Conservation (phyloP, 2,113 vertebrate species). For the Nycticorax nycticorax region DNA sequence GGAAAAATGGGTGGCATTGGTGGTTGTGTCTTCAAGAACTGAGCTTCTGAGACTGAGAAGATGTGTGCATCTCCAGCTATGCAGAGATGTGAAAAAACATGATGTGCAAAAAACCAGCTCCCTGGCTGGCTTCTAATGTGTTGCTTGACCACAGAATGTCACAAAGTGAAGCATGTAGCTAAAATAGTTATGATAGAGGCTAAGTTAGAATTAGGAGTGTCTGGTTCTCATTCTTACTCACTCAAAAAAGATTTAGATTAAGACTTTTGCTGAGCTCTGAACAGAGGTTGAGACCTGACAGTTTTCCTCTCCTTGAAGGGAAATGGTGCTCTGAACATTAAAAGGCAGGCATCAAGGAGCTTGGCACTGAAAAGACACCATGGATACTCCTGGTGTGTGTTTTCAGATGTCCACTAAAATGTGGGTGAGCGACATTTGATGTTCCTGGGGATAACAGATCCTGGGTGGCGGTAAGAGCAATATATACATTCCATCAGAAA, state of each 20-base stretch:
- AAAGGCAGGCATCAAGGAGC: not conserved
- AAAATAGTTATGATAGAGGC: not conserved
- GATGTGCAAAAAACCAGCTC: rapidly evolving
- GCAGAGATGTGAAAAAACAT: not conserved
- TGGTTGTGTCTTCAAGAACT: not conserved
- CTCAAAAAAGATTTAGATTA: not conserved
- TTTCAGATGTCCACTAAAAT: not conserved
- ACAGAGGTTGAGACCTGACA: not conserved
- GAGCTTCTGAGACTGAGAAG: not conserved
- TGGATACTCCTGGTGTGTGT: not conserved
- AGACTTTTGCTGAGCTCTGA: not conserved
- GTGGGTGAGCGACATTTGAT: not conserved
- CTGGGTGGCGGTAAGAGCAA: not conserved
- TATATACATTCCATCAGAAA: conserved; percentile 61
- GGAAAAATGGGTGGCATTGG: not conserved
- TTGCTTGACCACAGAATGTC: not conserved
- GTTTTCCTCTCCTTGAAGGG: not conserved
- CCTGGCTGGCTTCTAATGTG: not conserved
- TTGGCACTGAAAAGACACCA: not conserved
- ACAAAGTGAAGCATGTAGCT: not conserved
- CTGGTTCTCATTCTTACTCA: not conserved
- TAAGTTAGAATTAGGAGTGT: not conserved
- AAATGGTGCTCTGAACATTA: not conserved
- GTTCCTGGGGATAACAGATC: conserved; percentile 1
- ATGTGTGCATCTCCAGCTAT: not conserved